Evolutionary conservation across 2,888 invertebrate species (phyloP).

Genomic region (Noctua pronuba): DNA sequence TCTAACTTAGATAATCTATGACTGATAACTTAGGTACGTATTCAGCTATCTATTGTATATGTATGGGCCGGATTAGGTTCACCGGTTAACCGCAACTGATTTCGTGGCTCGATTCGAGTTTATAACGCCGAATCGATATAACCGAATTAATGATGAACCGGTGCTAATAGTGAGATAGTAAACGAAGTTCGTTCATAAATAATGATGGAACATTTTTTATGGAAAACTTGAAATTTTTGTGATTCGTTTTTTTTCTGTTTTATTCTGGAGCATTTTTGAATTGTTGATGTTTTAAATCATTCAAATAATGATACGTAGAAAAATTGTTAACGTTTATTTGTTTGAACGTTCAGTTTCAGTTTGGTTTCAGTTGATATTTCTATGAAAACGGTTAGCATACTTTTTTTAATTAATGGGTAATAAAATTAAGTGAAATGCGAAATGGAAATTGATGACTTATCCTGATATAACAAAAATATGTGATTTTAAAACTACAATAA

Average conservation of each 20-base stretch:
- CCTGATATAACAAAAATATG: too few species aligned
- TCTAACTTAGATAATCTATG: slow-evolving; percentile 19
- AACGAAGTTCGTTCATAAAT: slow-evolving; percentile 23
- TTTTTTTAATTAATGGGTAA: not conserved
- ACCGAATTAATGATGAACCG: slow-evolving; percentile 42
- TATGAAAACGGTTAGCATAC: too few species aligned
- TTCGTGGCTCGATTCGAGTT: slow-evolving; percentile 33
- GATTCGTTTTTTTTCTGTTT: not conserved
- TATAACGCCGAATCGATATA: slow-evolving; percentile 39
- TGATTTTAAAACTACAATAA: not conserved
- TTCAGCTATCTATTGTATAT: slow-evolving; percentile 8
- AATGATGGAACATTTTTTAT: not conserved
- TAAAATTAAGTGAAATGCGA: not conserved
- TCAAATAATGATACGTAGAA: not conserved
- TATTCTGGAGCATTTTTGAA: not conserved
- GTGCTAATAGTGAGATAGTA: slow-evolving; percentile 9
- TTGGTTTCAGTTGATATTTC: not conserved
- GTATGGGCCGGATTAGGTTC: slow-evolving; percentile 36
- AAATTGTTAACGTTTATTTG: not conserved
- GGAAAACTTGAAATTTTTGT: not conserved
- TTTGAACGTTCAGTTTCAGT: not conserved
- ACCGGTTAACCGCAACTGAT: slow-evolving; percentile 48
- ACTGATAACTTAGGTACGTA: not conserved
- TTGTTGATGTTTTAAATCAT: not conserved
- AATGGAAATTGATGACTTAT: not conserved